Base-by-base conservation (phyloP, 2,888 invertebrate genomes). In the Sinopyrophorus schimmeli region DNA sequence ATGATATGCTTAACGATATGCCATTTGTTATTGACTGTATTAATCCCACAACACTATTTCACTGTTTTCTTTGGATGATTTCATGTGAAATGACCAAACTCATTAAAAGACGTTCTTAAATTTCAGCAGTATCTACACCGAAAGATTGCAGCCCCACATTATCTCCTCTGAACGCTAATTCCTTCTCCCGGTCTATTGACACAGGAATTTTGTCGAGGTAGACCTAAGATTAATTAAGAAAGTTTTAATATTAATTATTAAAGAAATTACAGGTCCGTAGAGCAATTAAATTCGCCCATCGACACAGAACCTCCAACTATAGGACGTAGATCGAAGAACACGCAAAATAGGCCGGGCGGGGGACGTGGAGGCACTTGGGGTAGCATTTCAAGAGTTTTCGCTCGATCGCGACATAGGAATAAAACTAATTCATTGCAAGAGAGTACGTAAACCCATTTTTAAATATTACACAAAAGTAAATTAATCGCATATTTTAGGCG, bases 321-420 rank as follows among this genome's bases (percentile, higher is more conserved):
- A 31, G 67, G 69, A 17, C 64, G 72, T 55, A 57, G 73, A 52
- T 60, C 55, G 40, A 73, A 72, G 59, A 69, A 66, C 37, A 63
- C 68, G 5, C 66, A 61, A 39, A 55, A 71, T 71, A 18, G 78
- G 71, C 47, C 73, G 70, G 16, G 76, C 68, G 47, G 76, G 31
- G 84, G 84, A 0, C 80, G 89, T 1, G 90, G 90, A 9, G 86
- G 87, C 11, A 88, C 89, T 1, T 93, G 92, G 92, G 92, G 92
- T 39, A 91, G 91, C 64, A 93, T 93, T 71, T 92, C 91, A 1
- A 80, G 92, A 57, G 92, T 93, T 17, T 93, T 93, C 65, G 90
- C 92, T 0, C 78, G 92, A 41, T 87, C 89, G 54, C 80, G 91
- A 34, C 90, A 92, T 71, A 84, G 92, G 73, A 89, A 87, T 70